phyloP scores from a whole-genome alignment of 2,888 invertebrate species.

The Norana najaformis region DNA sequence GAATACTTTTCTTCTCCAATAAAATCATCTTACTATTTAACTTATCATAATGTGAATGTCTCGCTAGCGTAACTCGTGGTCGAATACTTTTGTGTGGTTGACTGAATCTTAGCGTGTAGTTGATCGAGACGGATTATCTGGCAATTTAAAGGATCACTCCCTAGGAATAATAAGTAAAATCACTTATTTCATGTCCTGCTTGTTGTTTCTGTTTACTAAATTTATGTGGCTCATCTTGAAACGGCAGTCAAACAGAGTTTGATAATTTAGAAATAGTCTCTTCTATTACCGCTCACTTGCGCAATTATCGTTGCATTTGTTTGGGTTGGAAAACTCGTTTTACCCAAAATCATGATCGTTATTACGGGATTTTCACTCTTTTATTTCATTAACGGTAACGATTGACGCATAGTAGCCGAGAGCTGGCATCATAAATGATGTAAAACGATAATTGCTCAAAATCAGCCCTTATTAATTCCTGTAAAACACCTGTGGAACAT shows the following conservation, averaged over 20 bases:
- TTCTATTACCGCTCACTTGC: not conserved
- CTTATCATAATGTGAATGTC: too few relatives aligned
- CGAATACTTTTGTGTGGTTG: not conserved
- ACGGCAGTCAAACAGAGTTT: not conserved
- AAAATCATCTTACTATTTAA: not conserved
- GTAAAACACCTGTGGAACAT: too few relatives aligned
- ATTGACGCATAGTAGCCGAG: too few relatives aligned
- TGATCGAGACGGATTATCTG: not conserved
- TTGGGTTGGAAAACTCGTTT: not conserved
- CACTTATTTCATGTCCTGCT: not conserved
- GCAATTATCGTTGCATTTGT: not conserved
- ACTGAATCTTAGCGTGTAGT: not conserved
- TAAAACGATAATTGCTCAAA: too few relatives aligned
- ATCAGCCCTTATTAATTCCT: too few relatives aligned
- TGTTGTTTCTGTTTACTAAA: not conserved
- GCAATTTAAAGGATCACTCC: not conserved
- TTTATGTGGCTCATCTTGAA: not conserved
- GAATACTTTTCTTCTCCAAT: too few relatives aligned
- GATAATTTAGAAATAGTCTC: not conserved
- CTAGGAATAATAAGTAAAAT: not conserved
- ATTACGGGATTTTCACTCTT: not conserved
- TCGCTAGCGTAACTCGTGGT: too few relatives aligned
- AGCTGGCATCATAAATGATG: too few relatives aligned
- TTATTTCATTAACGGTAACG: too few relatives aligned
- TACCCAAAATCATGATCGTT: not conserved